Conservation (phyloP, 1,140 invertebrate species). For the Aphidius ervi region DNA sequence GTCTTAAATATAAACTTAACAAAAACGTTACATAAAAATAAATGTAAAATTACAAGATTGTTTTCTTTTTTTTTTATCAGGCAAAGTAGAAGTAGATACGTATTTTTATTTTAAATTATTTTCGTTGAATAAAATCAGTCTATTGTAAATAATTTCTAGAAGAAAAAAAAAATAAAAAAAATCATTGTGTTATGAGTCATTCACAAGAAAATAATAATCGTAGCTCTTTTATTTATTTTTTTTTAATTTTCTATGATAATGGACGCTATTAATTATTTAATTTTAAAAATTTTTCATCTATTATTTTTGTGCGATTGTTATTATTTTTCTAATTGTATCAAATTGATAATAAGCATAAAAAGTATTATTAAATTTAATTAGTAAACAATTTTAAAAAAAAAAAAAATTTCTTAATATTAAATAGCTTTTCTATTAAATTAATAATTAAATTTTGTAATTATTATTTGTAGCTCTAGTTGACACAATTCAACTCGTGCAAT, state of each 20-base stretch:
- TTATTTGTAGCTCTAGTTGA: slow-evolving; percentile 68
- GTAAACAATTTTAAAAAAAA: too few relatives aligned
- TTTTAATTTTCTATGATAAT: too few relatives aligned
- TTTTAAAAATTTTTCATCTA: too few relatives aligned
- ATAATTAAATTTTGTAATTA: slow-evolving; percentile 19
- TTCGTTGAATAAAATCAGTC: slow-evolving; percentile 6
- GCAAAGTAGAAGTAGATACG: slow-evolving; percentile 2
- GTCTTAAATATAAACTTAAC: background rate
- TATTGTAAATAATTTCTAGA: background rate
- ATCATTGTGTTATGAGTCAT: too few relatives aligned
- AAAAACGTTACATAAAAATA: slow-evolving; percentile 15
- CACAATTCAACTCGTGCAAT: slow-evolving; percentile 80
- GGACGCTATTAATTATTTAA: too few relatives aligned
- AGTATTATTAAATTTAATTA: too few relatives aligned
- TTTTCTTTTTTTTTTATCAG: background rate
- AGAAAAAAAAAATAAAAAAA: too few relatives aligned
- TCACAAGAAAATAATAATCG: too few relatives aligned
- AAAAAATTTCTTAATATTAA: background rate
- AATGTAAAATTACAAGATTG: slow-evolving; percentile 12
- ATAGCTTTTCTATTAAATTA: slow-evolving; percentile 9
- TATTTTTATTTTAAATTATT: background rate
- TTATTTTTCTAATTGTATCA: too few relatives aligned
- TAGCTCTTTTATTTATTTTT: too few relatives aligned
- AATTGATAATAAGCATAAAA: too few relatives aligned
- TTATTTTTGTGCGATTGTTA: too few relatives aligned